phyloP scores from a whole-genome alignment of 2,113 vertebrate genomes.

The Paramormyrops kingsleyae region DNA sequence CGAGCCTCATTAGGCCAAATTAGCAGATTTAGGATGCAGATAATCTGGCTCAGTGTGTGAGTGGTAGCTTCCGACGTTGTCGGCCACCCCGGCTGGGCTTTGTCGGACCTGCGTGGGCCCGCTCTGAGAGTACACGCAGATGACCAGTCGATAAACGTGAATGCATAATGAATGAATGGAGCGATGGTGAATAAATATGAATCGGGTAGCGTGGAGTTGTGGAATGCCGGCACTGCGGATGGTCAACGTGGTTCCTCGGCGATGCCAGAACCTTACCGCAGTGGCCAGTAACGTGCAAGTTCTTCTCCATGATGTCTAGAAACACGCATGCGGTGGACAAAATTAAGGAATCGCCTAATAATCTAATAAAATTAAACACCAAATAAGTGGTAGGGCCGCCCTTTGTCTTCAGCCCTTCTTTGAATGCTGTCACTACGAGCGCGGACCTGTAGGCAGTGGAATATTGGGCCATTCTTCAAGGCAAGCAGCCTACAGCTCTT shows the following conservation, averaged over 20 bases:
- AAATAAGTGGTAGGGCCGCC: background rate
- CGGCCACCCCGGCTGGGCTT: background rate
- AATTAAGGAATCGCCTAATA: background rate
- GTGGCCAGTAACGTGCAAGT: background rate
- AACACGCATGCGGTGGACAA: background rate
- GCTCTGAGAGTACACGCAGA: background rate
- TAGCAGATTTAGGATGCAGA: background rate
- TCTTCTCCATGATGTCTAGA: background rate
- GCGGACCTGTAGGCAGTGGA: background rate
- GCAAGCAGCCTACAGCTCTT: background rate
- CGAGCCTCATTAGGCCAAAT: background rate
- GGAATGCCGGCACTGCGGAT: background rate
- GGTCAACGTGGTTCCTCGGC: background rate
- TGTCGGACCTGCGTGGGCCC: background rate
- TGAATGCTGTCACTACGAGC: background rate
- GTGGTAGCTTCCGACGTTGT: background rate
- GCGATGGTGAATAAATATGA: background rate
- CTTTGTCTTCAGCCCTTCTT: background rate
- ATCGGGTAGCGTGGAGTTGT: background rate
- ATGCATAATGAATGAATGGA: background rate
- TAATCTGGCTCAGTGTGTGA: background rate
- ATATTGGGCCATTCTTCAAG: background rate
- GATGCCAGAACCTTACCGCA: background rate
- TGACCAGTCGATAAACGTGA: background rate
- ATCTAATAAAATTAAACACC: background rate